Percentiles rank a stretch among this genome's conserved stretches.
Evolutionary conservation across 2,888 invertebrate genomes (phyloP).

Genomic region (Vanessa cardui): DNA sequence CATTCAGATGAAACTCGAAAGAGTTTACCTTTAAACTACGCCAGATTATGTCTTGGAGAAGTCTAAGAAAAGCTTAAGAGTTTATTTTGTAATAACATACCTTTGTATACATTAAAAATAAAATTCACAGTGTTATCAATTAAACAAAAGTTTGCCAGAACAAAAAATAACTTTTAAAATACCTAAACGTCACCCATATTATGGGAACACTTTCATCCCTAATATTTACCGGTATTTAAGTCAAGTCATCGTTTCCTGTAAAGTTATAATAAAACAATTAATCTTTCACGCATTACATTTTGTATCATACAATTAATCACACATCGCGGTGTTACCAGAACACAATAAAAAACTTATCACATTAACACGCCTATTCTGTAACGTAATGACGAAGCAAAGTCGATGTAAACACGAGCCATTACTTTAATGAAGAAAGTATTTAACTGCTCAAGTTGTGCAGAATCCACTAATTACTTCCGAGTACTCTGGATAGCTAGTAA

Average conservation of each 20-base stretch:
- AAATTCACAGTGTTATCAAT: no score
- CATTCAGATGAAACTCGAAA: no score
- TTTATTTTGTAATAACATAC: no score
- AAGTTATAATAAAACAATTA: not conserved
- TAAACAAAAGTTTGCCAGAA: no score
- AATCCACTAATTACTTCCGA: slow-evolving; percentile 55
- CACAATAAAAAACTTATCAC: slow-evolving; percentile 19
- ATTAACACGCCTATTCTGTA: slow-evolving; percentile 18
- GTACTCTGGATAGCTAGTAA: slow-evolving; percentile 35
- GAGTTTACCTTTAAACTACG: no score
- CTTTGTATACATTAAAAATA: no score
- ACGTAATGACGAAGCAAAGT: slow-evolving; percentile 20
- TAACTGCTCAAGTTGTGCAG: slow-evolving; percentile 55
- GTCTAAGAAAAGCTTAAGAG: no score
- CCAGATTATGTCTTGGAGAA: no score
- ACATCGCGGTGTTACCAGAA: not conserved
- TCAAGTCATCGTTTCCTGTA: not conserved
- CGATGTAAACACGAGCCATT: slow-evolving; percentile 2
- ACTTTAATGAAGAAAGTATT: slow-evolving; percentile 17
- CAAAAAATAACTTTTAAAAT: no score
- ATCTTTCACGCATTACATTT: slow-evolving; percentile 2
- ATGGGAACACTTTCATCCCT: no score
- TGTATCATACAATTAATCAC: slow-evolving; percentile 4
- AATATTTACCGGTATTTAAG: no score
- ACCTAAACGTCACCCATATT: no score